Conservation (phyloP, 2,113 vertebrate genomes). For the Riparia riparia region DNA sequence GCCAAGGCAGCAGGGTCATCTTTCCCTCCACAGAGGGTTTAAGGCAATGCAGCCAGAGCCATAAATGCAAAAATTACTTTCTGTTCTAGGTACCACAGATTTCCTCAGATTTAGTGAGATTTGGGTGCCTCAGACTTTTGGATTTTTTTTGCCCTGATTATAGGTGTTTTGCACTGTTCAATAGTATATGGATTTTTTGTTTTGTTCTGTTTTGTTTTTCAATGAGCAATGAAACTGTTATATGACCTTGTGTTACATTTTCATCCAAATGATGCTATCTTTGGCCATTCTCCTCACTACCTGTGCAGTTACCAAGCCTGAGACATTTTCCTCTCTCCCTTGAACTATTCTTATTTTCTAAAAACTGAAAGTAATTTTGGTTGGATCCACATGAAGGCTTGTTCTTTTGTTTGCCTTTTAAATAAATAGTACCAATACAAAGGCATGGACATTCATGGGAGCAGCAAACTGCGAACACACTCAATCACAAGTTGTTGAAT, state of each 20-base stretch:
- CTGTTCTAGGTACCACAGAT: background rate
- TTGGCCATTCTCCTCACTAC: background rate
- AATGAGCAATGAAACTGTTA: background rate
- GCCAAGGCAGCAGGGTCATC: fast-evolving
- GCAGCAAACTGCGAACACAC: background rate
- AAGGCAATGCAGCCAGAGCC: background rate
- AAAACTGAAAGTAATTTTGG: background rate
- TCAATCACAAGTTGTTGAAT: constrained; percentile 9
- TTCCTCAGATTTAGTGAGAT: background rate
- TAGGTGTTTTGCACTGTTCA: background rate
- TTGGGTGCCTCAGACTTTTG: background rate
- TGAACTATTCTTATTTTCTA: background rate
- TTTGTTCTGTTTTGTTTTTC: background rate
- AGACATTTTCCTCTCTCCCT: background rate
- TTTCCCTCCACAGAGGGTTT: background rate
- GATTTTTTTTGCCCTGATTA: background rate
- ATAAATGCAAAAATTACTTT: background rate
- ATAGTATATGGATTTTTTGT: fast-evolving
- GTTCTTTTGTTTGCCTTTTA: background rate
- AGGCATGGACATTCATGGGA: background rate
- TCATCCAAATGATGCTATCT: background rate
- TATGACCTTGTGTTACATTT: background rate
- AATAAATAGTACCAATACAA: background rate
- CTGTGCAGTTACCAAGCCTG: background rate
- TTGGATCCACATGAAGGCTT: background rate